phyloP scores from a whole-genome alignment of 2,888 invertebrate genomes.

The Aproaerema taeniolella region DNA sequence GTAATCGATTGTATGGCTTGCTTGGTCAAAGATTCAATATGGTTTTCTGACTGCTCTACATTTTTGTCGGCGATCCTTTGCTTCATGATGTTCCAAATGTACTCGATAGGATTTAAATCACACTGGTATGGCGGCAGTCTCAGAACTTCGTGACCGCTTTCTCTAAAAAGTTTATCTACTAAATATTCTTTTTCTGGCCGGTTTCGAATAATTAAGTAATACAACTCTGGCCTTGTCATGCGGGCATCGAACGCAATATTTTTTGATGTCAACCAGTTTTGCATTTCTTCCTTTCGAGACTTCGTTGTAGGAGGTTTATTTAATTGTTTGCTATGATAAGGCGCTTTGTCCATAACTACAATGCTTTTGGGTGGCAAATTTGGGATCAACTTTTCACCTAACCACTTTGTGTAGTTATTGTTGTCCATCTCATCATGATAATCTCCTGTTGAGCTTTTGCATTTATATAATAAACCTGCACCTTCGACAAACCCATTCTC shows the following conservation, averaged over 20 bases:
- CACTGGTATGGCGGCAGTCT: slow-evolving; percentile 9
- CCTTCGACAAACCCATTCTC: slow-evolving; percentile 1
- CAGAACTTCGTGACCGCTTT: slow-evolving; percentile 4
- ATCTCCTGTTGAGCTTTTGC: not conserved
- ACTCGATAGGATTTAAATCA: slow-evolving; percentile 14
- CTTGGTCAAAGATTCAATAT: no score
- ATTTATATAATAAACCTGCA: slow-evolving; percentile 2
- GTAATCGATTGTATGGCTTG: no score
- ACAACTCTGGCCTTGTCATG: not conserved
- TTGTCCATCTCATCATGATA: slow-evolving; percentile 4
- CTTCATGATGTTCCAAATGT: not conserved
- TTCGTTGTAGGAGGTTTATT: slow-evolving; percentile 17
- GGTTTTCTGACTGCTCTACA: no score
- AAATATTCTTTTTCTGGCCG: slow-evolving; percentile 1
- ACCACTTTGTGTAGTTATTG: slow-evolving; percentile 2
- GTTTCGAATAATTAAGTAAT: not conserved
- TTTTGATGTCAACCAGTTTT: slow-evolving; percentile 16
- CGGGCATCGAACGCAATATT: not conserved
- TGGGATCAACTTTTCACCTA: slow-evolving; percentile 16
- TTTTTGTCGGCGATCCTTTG: no score
- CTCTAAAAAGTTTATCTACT: slow-evolving; percentile 1
- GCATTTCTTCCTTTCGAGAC: slow-evolving; percentile 17
- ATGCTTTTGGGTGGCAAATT: slow-evolving; percentile 15
- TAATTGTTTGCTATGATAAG: slow-evolving; percentile 16
- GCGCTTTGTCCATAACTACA: slow-evolving; percentile 13